Percentiles rank a stretch among this genome's conserved stretches.
These are phyloP conservation scores for Microcebus murinus DNA, from an alignment of 2,113 vertebrate genomes.

Conservation along the genomic window DNA sequence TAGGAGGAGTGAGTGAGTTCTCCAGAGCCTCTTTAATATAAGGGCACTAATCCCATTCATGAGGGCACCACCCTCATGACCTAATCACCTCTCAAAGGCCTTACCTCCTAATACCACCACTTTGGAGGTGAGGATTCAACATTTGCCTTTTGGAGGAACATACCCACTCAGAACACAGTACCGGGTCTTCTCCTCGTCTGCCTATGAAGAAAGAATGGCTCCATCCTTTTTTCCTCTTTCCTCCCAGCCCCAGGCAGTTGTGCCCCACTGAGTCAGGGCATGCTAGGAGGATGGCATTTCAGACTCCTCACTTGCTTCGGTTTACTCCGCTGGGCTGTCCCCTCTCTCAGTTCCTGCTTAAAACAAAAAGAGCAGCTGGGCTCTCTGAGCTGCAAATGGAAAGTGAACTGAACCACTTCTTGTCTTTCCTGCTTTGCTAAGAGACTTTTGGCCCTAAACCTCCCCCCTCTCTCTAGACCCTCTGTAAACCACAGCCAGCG, in stretches of 20 bases:
- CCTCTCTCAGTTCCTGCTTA: background rate
- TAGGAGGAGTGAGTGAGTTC: too few relatives aligned
- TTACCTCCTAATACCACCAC: too few relatives aligned
- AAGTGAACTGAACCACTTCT: background rate
- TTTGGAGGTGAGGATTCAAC: background rate
- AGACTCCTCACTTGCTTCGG: fast-evolving
- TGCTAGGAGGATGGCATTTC: fast-evolving
- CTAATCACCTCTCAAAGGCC: background rate
- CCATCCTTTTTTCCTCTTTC: background rate
- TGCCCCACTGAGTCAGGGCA: fast-evolving
- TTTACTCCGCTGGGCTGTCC: background rate
- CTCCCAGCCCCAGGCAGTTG: background rate
- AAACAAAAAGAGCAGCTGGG: background rate
- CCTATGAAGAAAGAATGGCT: background rate
- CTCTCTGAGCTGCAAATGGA: background rate
- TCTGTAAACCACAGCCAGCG: background rate
- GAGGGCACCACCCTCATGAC: background rate
- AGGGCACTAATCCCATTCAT: background rate
- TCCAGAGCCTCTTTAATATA: background rate
- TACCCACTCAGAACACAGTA: background rate
- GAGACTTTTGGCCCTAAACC: background rate
- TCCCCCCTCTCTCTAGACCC: background rate
- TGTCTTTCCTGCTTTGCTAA: background rate
- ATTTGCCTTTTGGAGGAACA: background rate
- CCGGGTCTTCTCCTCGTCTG: background rate